Base-by-base conservation (phyloP, 2,797 vertebrate species). In the Argentina silus region DNA sequence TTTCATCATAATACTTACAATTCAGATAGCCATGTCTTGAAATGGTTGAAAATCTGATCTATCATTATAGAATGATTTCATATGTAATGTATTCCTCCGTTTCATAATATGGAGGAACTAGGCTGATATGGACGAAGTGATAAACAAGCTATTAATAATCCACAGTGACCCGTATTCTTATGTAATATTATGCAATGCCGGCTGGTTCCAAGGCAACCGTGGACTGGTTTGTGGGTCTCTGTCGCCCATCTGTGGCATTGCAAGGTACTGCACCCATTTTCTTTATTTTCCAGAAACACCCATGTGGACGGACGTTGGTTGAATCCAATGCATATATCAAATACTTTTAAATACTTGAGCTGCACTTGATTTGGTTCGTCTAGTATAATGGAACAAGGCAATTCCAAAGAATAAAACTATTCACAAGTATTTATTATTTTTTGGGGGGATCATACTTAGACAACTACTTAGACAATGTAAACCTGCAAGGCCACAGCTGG, bases 191-290 rank as follows among this genome's bases (percentile, higher is more conserved):
- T 70, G 79, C 75, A 87, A 76, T 62, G 17, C 0, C 1, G 56
- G n/a, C 6, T 48, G n/a, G 21, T 72, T 12, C 53, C 7, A 23
- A 11, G 62, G 61, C 27, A 83, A 48, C 36, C 1, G 0, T 42
- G 14, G 47, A 70, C 3, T 45, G 4, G 59, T 75, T 3, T 68
- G 47, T 80, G 42, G 64, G 73, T 45, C 17, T 66, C 0, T 87
- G 64, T 78, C 86, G 80, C 84, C 90, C 36, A 71, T 72, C 23
- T 68, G 83, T 91, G 93, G 75, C 11, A 5, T 0, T 14, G 0
- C 2, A 1, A 0, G 5, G 19, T 14, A 81, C 27, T 83, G 23
- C 71, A 74, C 7, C 14, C 27, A n/a, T 9, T 15, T 53, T 61
- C 14, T 48, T 0, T 48, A 2, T 48, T 48, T 48, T 6, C 47